A percentile compares a stretch with the other conserved stretches of the same genome.
Conservation (phyloP, 1,140 invertebrate genomes). For the Eurosta solidaginis region DNA sequence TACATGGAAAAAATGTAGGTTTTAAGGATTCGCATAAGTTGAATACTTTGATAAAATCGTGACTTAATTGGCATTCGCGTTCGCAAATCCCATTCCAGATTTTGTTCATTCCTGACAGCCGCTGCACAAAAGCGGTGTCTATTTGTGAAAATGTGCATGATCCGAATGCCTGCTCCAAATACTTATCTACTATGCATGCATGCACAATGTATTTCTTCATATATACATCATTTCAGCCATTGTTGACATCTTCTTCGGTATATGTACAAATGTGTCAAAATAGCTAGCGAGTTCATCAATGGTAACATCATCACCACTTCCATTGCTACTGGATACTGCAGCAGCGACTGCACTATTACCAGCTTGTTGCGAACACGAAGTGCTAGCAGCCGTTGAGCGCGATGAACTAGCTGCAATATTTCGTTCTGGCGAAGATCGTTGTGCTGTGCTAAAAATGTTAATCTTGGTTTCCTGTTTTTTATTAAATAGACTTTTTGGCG, state of each 20-base stretch:
- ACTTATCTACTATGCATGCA: not conserved
- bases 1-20: not conserved
- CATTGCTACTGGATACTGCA: conserved; percentile 61
- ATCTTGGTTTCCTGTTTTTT: not conserved
- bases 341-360: conserved; percentile 61
- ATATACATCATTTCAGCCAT: conserved; percentile 98
- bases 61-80: not conserved
- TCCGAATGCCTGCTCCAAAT: not conserved
- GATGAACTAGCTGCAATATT: not conserved
- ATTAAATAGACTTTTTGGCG: not conserved
- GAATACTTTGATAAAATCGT: conserved; percentile 1
- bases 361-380: conserved; percentile 69
- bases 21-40: not conserved
- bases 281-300: conserved; percentile 91
- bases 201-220: conserved; percentile 55
- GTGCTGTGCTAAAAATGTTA: not conserved
- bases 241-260: conserved; percentile 93
- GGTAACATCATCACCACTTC: conserved; percentile 70
- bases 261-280: conserved; percentile 90
- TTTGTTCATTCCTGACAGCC: not conserved
- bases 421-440: not conserved
- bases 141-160: not conserved
- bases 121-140: not conserved
- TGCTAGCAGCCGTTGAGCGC: conserved; percentile 45
- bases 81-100: not conserved